Evolutionary conservation across 2,888 invertebrate genomes (phyloP).

Genomic region (Trilocha varians): DNA sequence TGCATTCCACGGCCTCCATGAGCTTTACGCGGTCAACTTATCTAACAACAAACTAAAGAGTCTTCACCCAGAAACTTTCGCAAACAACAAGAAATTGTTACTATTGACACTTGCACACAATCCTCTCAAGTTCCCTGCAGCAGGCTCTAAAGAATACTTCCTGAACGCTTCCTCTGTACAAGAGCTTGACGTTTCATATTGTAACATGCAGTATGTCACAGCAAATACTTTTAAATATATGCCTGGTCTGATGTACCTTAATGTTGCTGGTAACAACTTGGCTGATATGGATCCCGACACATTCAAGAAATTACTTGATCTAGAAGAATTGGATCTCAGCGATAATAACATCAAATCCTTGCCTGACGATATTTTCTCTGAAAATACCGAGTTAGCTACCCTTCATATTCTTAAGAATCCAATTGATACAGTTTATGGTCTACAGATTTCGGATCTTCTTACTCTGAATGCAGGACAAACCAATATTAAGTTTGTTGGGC

Average conservation of each 20-base stretch:
- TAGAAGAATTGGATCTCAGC: constrained; percentile 82
- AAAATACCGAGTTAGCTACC: constrained; percentile 77
- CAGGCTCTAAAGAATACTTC: constrained; percentile 60
- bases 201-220: constrained; percentile 77
- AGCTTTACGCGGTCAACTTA: constrained; percentile 79
- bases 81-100: constrained; percentile 76
- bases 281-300: constrained; percentile 72
- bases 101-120: constrained; percentile 79
- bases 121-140: constrained; percentile 67
- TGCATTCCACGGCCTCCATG: constrained; percentile 79
- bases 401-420: constrained; percentile 81
- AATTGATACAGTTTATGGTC: constrained; percentile 74
- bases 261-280: constrained; percentile 79
- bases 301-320: constrained; percentile 75
- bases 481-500: constrained; percentile 76
- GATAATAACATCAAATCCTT: constrained; percentile 78
- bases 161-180: constrained; percentile 76
- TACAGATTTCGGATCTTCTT: constrained; percentile 76
- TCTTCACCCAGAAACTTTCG: constrained; percentile 81
- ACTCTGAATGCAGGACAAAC: constrained; percentile 81
- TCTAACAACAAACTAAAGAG: constrained; percentile 78
- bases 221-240: constrained; percentile 77
- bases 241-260: constrained; percentile 77
- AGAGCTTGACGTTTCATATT: constrained; percentile 81
- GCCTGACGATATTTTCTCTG: constrained; percentile 76